Conservation (phyloP, 2,888 invertebrate species). For the Entomobrya multifasciata region DNA sequence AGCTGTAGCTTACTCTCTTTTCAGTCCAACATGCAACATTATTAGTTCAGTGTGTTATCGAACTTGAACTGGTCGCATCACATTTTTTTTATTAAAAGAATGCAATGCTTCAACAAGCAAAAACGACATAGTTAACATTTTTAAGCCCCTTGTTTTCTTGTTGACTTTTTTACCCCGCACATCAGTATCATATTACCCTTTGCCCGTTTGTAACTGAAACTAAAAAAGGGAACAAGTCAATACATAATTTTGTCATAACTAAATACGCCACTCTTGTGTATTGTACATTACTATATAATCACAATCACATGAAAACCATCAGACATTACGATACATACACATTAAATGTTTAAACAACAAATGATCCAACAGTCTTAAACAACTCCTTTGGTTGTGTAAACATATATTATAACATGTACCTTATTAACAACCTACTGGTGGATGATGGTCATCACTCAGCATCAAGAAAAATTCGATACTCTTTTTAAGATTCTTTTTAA, state of each 20-base stretch:
- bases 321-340: not conserved
- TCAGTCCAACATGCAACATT: too few species aligned
- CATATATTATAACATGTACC: too few species aligned
- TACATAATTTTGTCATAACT: slow-evolving; percentile 55
- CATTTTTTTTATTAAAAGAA: not conserved
- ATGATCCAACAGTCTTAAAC: not conserved
- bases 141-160: slow-evolving; percentile 7
- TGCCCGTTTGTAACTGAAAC: not conserved
- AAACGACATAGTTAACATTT: slow-evolving; percentile 15
- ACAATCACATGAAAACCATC: too few species aligned
- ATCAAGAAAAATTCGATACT: slow-evolving; percentile 22
- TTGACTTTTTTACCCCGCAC: slow-evolving; percentile 18
- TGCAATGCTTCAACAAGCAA: not conserved
- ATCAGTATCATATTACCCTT: slow-evolving; percentile 62
- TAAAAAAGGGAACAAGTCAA: slow-evolving; percentile 48
- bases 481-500: too few species aligned
- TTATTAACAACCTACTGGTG: too few species aligned
- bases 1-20: not conserved
- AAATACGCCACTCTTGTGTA: not conserved
- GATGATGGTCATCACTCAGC: not conserved
- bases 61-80: not conserved
- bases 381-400: too few species aligned
- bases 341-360: not conserved
- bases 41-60: not conserved
- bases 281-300: too few species aligned